These are phyloP conservation scores for Ceyx margarethae DNA, from an alignment of 2,113 vertebrate species.

Conservation along the genomic window DNA sequence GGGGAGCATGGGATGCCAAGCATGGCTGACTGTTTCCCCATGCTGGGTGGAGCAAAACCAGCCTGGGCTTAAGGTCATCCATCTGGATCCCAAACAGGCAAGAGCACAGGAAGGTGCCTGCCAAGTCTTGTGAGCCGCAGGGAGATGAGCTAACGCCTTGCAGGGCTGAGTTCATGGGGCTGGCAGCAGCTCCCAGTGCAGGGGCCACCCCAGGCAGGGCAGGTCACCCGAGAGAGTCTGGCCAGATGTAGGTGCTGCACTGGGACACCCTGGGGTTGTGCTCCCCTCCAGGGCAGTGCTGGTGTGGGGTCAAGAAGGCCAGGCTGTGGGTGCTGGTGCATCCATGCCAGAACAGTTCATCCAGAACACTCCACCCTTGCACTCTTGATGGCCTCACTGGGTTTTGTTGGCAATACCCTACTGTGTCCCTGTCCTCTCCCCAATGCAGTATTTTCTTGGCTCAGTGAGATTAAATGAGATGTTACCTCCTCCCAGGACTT, in stretches of 20 bases:
- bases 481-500: background rate
- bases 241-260: background rate
- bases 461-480: background rate
- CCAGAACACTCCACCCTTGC: accelerated
- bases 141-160: background rate
- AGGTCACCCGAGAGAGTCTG: background rate
- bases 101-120: background rate
- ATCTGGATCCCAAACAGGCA: background rate
- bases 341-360: background rate
- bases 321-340: background rate
- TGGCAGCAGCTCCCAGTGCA: background rate
- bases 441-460: background rate
- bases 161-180: background rate
- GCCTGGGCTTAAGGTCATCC: background rate
- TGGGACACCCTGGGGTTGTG: accelerated
- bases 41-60: background rate
- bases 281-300: background rate
- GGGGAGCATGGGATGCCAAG: accelerated
- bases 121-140: background rate
- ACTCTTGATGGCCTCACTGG: background rate
- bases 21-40: background rate
- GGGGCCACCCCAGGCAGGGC: background rate
- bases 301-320: background rate
- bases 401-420: background rate
- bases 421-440: background rate